These are phyloP conservation scores for Entomyzon cyanotis DNA, from an alignment of 2,113 vertebrate genomes.

Conservation along the genomic window DNA sequence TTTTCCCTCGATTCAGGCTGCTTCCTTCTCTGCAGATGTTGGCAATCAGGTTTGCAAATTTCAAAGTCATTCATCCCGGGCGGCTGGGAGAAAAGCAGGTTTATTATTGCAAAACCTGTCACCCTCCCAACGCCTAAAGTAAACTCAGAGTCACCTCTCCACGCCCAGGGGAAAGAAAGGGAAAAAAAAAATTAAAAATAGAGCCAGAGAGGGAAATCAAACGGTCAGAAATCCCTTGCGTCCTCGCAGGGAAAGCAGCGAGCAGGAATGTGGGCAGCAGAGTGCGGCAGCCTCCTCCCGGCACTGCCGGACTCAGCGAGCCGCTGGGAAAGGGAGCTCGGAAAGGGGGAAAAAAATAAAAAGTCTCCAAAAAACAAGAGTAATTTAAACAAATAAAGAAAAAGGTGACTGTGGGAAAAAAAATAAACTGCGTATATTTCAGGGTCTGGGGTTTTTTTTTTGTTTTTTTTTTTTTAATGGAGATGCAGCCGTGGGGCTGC, in stretches of 20 bases:
- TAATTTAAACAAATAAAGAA: not conserved
- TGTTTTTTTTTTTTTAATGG: not conserved
- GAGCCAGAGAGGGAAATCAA: constrained; percentile 9
- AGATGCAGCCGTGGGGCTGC: not conserved
- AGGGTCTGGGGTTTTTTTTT: fast-evolving
- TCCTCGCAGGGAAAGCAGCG: not conserved
- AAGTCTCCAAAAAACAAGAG: not conserved
- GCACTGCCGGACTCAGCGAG: not conserved
- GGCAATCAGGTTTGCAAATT: constrained; percentile 59
- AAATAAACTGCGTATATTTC: not conserved
- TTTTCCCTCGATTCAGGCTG: constrained; percentile 24
- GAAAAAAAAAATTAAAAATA: not conserved
- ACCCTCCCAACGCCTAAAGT: constrained; percentile 59
- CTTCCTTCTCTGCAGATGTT: constrained; percentile 53
- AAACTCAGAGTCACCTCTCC: constrained; percentile 63
- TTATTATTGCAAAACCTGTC: constrained; percentile 64
- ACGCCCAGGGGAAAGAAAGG: constrained; percentile 33
- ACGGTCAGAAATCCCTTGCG: not conserved
- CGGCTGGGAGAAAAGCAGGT: constrained; percentile 59
- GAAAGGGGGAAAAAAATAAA: not conserved
- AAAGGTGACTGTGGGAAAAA: not conserved
- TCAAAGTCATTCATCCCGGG: constrained; percentile 61
- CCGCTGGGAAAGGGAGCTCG: not conserved
- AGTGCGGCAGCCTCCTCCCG: not conserved
- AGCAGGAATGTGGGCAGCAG: not conserved